Base-by-base conservation (phyloP, 2,797 vertebrate species). In the Microchirus variegatus region DNA sequence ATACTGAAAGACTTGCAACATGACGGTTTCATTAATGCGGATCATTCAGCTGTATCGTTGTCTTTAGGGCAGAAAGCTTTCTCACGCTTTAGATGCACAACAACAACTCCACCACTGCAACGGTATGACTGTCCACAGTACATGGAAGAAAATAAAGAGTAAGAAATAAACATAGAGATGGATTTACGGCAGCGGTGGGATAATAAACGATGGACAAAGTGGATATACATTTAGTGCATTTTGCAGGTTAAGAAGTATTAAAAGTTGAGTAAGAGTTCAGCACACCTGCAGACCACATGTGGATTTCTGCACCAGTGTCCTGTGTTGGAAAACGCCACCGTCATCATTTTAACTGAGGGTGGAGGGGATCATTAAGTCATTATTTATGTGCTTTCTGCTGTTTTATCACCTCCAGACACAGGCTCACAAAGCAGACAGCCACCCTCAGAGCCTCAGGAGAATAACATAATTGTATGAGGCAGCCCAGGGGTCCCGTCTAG, bases 211-310 rank as follows among this genome's bases (percentile, higher is more conserved):
- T 10, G 37, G n/a, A 54, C 44, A 59, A 67, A 61, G 58, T 53
- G 41, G 48, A 48, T 48, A 4, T 2, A 18, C 35, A 16, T 41
- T 52, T 7, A 16, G 61, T 9, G 44, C 67, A 50, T 15, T 15
- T 31, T 56, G 37, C 65, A 67, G 71, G 75, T 74, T 77, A 55
- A 73, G 61, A 53, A 67, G 53, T 56, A 56, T 58, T 52, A 50
- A 46, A 53, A 64, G 31, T 53, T 16, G 55, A n/a, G n/a, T n/a
- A n/a, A n/a, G 50, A 75, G 80, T 40, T 5, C 17, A 63, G 38
- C 70, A 51, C 92, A 93, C 91, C 91, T 94, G 92, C 81, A 84
- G 72, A 75, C 89, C 92, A 93, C 90, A 91, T 94, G 93, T 90
- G 81, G 71, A 67, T 73, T 9, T 51, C 51, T 11, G 63, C 60